Evolutionary conservation across 2,113 vertebrate genomes (phyloP).

Genomic region (Bubo bubo): DNA sequence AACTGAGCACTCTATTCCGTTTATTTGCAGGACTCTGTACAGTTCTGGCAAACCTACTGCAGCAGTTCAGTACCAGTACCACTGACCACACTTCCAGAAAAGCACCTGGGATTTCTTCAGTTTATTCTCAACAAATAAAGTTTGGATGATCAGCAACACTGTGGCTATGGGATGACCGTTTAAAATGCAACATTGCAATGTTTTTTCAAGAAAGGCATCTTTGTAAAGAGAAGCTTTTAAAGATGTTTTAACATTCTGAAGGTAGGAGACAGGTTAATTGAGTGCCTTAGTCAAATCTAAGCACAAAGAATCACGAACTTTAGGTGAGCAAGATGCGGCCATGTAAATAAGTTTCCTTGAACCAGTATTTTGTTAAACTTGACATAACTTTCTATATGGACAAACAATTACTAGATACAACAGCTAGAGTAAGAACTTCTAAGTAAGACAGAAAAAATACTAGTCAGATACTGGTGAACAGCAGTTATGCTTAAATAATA

Average conservation of each 20-base stretch:
- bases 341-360: neutral
- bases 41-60: neutral
- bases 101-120: neutral
- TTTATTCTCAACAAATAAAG: neutral
- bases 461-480: neutral
- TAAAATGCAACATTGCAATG: neutral
- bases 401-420: neutral
- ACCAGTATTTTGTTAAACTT: neutral
- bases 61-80: neutral
- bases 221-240: neutral
- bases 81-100: neutral
- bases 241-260: neutral
- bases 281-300: neutral
- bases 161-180: neutral
- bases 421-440: neutral
- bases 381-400: neutral
- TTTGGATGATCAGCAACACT: neutral
- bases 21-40: neutral
- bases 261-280: neutral
- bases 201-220: neutral
- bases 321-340: neutral
- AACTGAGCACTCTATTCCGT: neutral
- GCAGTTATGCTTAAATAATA: neutral
- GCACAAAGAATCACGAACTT: neutral
- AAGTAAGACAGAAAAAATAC: neutral